Percentiles rank a stretch among this genome's conserved stretches.
phyloP scores from a whole-genome alignment of 2,888 invertebrate genomes.

The Caenorhabditis sp. region DNA sequence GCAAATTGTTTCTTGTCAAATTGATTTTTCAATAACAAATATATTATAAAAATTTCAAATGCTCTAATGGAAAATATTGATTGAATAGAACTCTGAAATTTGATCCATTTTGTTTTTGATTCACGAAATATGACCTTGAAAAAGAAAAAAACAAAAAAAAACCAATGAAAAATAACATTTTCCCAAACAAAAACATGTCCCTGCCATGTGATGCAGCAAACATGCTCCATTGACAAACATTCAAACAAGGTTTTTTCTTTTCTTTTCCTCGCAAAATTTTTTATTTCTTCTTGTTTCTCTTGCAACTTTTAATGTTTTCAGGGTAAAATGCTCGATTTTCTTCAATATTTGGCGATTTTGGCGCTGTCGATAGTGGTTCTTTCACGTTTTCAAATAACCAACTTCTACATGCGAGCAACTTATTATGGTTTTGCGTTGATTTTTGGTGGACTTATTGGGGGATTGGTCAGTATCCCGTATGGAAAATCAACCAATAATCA shows the following conservation, averaged over 20 bases:
- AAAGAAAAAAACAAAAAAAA: too few species aligned
- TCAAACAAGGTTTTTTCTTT: background rate
- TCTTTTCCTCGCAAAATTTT: background rate
- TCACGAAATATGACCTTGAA: too few species aligned
- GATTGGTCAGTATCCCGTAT: conserved; percentile 38
- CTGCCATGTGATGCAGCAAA: too few species aligned
- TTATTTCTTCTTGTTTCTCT: background rate
- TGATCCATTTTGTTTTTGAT: too few species aligned
- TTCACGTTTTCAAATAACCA: background rate
- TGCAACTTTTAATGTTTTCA: background rate
- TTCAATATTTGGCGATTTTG: background rate
- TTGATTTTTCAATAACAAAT: too few species aligned
- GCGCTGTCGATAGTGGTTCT: background rate
- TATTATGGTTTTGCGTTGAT: conserved; percentile 42
- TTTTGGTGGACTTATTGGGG: conserved; percentile 47
- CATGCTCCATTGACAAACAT: too few species aligned
- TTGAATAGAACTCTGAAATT: too few species aligned
- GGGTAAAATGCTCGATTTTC: background rate
- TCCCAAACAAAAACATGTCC: too few species aligned
- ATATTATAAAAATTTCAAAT: too few species aligned
- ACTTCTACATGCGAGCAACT: conserved; percentile 42
- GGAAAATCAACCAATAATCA: conserved; percentile 51
- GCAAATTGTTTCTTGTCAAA: too few species aligned
- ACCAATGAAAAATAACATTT: too few species aligned
- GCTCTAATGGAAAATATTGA: too few species aligned